A percentile compares a stretch with the other conserved stretches of the same genome.
Evolutionary conservation across 2,797 vertebrate species (phyloP).

Genomic region (Thaleichthys pacificus): DNA sequence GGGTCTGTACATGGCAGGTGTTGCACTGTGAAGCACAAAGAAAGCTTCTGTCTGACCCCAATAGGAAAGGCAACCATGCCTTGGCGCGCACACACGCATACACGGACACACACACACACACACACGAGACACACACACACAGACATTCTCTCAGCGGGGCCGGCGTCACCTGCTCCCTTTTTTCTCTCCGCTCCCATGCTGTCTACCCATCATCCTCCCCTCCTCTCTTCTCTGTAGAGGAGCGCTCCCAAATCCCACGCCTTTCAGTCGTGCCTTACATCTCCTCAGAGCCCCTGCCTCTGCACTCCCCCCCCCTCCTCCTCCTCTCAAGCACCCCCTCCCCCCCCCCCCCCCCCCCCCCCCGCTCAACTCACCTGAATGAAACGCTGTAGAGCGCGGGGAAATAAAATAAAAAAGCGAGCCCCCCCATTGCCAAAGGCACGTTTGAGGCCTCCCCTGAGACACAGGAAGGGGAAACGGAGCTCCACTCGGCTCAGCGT

Average conservation of each 20-base stretch:
- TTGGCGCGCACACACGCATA: not conserved
- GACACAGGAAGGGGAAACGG: conserved; percentile 9
- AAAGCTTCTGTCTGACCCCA: conserved; percentile 5
- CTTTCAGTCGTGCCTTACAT: conserved; percentile 9
- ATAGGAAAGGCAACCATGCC: not conserved
- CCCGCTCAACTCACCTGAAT: conserved; percentile 12
- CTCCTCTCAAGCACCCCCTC: not conserved
- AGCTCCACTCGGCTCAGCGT: conserved; percentile 7
- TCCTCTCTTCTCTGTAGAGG: conserved; percentile 7
- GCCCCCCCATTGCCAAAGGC: conserved; percentile 10
- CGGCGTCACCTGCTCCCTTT: conserved; percentile 10
- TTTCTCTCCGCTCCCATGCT: conserved; percentile 5
- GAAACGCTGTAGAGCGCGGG: conserved; percentile 2
- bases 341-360: not conserved
- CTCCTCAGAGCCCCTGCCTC: conserved; percentile 5
- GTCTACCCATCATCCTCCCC: conserved; percentile 6
- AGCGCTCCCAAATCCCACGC: conserved; percentile 11
- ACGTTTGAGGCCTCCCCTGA: conserved; percentile 7
- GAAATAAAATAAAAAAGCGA: not conserved
- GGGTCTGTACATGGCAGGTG: not conserved
- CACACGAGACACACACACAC: not conserved
- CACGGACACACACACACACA: not conserved
- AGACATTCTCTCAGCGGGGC: conserved; percentile 9
- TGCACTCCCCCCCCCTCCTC: not conserved
- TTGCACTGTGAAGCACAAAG: conserved; percentile 3